These are phyloP conservation scores for Dendronephthya gigantea DNA, from an alignment of 64 coral and sea anemone species.

Conservation along the genomic window DNA sequence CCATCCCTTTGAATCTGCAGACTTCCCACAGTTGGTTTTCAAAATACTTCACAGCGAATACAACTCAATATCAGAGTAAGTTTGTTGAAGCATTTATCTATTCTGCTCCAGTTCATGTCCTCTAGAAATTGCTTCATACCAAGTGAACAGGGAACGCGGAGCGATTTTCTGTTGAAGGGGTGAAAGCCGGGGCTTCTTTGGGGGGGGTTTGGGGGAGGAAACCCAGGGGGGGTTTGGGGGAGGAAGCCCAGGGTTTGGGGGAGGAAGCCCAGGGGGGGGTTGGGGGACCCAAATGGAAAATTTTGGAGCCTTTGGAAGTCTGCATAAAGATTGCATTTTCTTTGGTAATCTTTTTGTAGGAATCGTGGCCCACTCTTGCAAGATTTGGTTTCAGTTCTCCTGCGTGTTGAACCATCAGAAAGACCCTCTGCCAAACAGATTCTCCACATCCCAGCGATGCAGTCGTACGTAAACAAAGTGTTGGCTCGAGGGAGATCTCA, in stretches of 20 bases:
- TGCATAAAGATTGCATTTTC: background rate
- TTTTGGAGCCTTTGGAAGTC: no score
- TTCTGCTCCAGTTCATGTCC: no score
- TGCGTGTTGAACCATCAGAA: conserved; percentile 54
- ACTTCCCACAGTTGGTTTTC: conserved; percentile 73
- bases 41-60: conserved; percentile 74
- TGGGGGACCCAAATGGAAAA: no score
- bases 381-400: conserved; percentile 65
- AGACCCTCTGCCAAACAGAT: conserved; percentile 88
- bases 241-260: no score
- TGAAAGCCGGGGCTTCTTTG: no score
- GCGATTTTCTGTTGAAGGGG: no score
- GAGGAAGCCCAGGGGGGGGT: no score
- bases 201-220: background rate
- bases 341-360: conserved; percentile 24
- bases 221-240: no score
- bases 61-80: conserved; percentile 62
- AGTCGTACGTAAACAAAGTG: conserved; percentile 51
- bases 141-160: no score
- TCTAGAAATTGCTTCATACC: no score
- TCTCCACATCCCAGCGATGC: conserved; percentile 67
- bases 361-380: conserved; percentile 66
- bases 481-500: background rate
- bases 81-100: no score
- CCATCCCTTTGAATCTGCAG: conserved; percentile 69